Percentiles rank a stretch among this genome's conserved stretches.
Evolutionary conservation across 1,140 invertebrate species (phyloP).

Genomic region (Coptotermes formosanus): DNA sequence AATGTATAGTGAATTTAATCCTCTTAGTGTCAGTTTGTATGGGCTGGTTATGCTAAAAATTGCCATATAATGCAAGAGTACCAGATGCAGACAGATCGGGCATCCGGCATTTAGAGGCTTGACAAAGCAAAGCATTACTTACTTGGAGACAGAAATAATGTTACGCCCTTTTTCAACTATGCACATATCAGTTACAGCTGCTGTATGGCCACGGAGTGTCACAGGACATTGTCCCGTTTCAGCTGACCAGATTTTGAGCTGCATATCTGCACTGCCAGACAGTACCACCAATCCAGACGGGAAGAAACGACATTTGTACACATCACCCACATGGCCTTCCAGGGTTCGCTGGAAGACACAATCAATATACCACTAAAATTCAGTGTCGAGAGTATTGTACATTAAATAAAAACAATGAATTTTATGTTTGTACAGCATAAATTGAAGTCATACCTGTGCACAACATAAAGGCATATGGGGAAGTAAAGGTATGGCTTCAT

Average conservation of each 20-base stretch:
- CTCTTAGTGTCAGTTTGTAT: too few relatives aligned
- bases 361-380: slow-evolving; percentile 3
- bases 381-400: background rate
- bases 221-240: slow-evolving; percentile 65
- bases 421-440: too few relatives aligned
- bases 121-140: slow-evolving; percentile 24
- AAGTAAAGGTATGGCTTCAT: too few relatives aligned
- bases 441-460: too few relatives aligned
- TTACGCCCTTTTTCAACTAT: slow-evolving; percentile 72
- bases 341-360: slow-evolving; percentile 54
- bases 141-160: slow-evolving; percentile 67
- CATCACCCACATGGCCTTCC: slow-evolving; percentile 65
- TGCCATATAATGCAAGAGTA: too few relatives aligned
- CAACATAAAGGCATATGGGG: too few relatives aligned
- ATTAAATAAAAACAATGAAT: background rate
- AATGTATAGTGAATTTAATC: too few relatives aligned
- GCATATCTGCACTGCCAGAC: slow-evolving; percentile 67
- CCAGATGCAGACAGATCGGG: too few relatives aligned
- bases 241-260: slow-evolving; percentile 68
- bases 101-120: too few relatives aligned
- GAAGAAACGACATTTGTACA: slow-evolving; percentile 69
- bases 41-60: too few relatives aligned
- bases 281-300: slow-evolving; percentile 69
- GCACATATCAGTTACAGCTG: slow-evolving; percentile 61
- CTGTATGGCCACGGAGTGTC: slow-evolving; percentile 64